phyloP scores from a whole-genome alignment of 1,140 invertebrate genomes.

The Scaptomyza hsui region DNA sequence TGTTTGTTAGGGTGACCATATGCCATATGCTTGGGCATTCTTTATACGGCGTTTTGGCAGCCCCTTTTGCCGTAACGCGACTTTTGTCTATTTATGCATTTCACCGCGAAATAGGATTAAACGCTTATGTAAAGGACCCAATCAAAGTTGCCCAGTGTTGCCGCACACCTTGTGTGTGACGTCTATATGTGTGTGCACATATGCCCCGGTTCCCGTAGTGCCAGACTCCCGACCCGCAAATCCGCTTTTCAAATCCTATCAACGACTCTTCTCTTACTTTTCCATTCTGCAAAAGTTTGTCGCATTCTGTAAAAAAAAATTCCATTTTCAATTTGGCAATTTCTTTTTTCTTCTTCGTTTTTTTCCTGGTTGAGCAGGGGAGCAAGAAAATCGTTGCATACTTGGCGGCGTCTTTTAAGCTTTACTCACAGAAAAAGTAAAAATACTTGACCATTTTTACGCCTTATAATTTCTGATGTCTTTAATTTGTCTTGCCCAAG shows the following conservation, averaged over 20 bases:
- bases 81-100: conserved; percentile 83
- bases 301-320: conserved; percentile 56
- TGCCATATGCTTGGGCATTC: conserved; percentile 59
- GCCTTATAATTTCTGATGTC: conserved; percentile 80
- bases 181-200: conserved; percentile 59
- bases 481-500: conserved; percentile 75
- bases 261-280: conserved; percentile 24
- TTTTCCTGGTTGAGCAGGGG: neutral
- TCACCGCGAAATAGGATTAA: conserved; percentile 83
- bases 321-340: conserved; percentile 77
- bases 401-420: conserved; percentile 42
- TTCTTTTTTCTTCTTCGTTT: conserved; percentile 25
- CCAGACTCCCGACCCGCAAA: conserved; percentile 43
- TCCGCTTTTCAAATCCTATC: conserved; percentile 77
- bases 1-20: conserved; percentile 41
- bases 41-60: conserved; percentile 41
- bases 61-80: conserved; percentile 23
- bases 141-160: conserved; percentile 69
- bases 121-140: conserved; percentile 82
- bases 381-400: conserved; percentile 45
- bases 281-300: conserved; percentile 51
- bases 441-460: conserved; percentile 66
- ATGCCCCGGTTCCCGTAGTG: conserved; percentile 61
- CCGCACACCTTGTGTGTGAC: conserved; percentile 68
- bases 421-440: conserved; percentile 23